Percentiles rank a stretch among this genome's conserved stretches.
Evolutionary conservation across 1,140 invertebrate genomes (phyloP).

Genomic region (Drosophila carrolli): DNA sequence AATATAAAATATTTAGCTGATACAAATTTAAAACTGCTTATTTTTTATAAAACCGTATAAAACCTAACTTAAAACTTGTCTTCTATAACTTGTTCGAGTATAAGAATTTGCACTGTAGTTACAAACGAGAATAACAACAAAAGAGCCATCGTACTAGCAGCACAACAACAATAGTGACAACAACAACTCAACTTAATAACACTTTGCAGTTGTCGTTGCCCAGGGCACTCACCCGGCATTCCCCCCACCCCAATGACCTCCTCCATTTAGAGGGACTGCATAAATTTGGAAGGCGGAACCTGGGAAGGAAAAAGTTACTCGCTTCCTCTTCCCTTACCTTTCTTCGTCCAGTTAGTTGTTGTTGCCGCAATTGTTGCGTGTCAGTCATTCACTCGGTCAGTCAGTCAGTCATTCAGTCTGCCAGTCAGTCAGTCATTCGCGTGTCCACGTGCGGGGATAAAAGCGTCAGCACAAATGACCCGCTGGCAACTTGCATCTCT

Average conservation of each 20-base stretch:
- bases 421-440: constrained; percentile 27
- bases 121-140: constrained; percentile 11
- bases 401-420: constrained; percentile 1
- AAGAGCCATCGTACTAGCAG: constrained; percentile 18
- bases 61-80: too few species aligned
- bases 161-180: constrained; percentile 37
- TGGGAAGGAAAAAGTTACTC: constrained; percentile 20
- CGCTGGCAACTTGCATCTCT: constrained; percentile 42
- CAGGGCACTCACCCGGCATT: constrained; percentile 28
- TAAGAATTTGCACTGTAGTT: constrained; percentile 6
- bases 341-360: constrained; percentile 4
- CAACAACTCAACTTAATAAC: constrained; percentile 68
- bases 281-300: constrained; percentile 41
- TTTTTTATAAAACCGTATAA: too few species aligned
- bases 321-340: constrained; percentile 17
- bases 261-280: constrained; percentile 27
- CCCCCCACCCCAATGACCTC: constrained; percentile 2
- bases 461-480: constrained; percentile 46
- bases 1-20: too few species aligned
- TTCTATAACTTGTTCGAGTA: not conserved
- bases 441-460: constrained; percentile 42
- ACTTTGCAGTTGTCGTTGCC: constrained; percentile 59
- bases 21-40: too few species aligned
- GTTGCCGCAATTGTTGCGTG: constrained; percentile 43
- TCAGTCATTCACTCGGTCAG: constrained; percentile 1